Evolutionary conservation across 2,113 vertebrate genomes (phyloP), one percentile per base, ranked within the genome.

Genomic region (Rousettus leschenaultii): DNA sequence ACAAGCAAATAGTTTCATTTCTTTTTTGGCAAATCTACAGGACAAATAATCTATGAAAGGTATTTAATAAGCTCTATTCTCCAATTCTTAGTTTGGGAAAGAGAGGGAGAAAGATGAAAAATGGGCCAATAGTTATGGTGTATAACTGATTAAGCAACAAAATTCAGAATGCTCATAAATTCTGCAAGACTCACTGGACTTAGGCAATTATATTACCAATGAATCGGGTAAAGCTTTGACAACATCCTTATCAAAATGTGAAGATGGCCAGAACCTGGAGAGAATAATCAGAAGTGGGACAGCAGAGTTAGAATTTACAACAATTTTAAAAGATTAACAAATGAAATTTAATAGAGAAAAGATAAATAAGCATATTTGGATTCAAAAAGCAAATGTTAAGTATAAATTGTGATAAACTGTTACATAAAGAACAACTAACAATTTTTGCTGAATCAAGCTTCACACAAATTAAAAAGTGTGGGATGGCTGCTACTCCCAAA

Each of bases 241-340:
- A 85, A 45, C 24, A 93, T 38, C 61, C 15, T 93, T 75, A 59
- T 55, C 33, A 55, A 91, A 92, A 78, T 19, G 4, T 73, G 83
- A 40, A 33, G 45, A 68, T 79, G 59, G 45, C 21, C 3, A 16
- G 63, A 78, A 78, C 10, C n/a, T 75, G 18, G 33, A 66, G 1
- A 92, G 45, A 91, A 73, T 35, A 75, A 77, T 38, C 28, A 38
- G 63, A 91, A 66, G 8, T 12, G 13, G 59, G 28, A 63, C 10
- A 90, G 33, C 26, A 79, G 35, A 78, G 38, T 91, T 24, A 74
- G 51, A 89, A 84, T 68, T 63, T 10, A 66, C 96, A 95, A 33
- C 66, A 84, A 91, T 80, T 92, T 88, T 51, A 93, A 90, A 4
- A 51, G 26, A 89, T 90, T 63, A 95, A 88, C 38, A 88, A 90